Base-by-base conservation (phyloP, 2,888 invertebrate species). In the Abrostola tripartita region DNA sequence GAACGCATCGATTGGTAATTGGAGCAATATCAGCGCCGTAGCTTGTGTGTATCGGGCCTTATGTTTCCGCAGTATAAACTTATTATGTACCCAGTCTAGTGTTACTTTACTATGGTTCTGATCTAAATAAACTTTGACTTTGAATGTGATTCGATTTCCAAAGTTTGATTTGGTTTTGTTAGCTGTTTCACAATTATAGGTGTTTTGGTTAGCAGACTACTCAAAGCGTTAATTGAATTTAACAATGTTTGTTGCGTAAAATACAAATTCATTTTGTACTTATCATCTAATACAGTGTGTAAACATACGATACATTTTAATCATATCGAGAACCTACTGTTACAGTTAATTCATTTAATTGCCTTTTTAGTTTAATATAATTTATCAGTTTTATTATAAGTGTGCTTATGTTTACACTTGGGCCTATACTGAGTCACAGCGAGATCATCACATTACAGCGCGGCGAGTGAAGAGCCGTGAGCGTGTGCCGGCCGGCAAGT, bases 81-180 rank as follows among this genome's bases (percentile, higher is more conserved):
- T 52, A 71, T 65, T 61, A 65, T 63, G 40, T 56, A 59, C 61
- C 54, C 52, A 52, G 49, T 52, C 61, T 66, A 57, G 53, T 60
- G 57, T 70, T 73, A 36, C 49, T 62, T 56, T 49, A 52, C 55
- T 61, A 59, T 61, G 35, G 52, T 56, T 63, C 38, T 41, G 37
- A 61, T 56, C 42, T 59, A 63, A 56, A 59, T 72, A 59, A 76
- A 78, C 67, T 71, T 78, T 70, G 56, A 54, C 42, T 56, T 52
- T 50, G 51, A 74, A 65, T 65, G 60, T 74, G 71, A 66, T 71
- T 76, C 60, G 65, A 78, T 73, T 70, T 55, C 6, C 51, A 8
- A 73, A 78, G 70, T 78, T 78, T 70, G 70, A 73, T 70, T 77
- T 78, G 64, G 55, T 68, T 78, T 75, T 65, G 72, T 71, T 71